These are phyloP conservation scores for Cephus sareptanus DNA, from an alignment of 2,888 invertebrate genomes.

Conservation along the genomic window DNA sequence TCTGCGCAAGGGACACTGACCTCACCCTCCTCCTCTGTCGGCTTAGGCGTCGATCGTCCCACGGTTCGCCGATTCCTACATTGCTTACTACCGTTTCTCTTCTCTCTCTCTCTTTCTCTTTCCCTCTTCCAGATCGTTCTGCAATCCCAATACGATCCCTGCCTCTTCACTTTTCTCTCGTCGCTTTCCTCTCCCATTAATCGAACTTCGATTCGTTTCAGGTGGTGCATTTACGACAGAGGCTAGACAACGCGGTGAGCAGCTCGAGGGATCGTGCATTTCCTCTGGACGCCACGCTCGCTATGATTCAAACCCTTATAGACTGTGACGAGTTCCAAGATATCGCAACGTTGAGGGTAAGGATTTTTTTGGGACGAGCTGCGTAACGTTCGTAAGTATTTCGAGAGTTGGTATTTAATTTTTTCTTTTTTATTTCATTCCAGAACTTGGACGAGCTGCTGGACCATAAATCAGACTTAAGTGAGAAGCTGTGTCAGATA, in stretches of 20 bases:
- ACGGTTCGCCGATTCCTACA: constrained; percentile 6
- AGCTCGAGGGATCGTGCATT: constrained; percentile 87
- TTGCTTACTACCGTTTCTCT: constrained; percentile 29
- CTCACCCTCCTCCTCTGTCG: constrained; percentile 53
- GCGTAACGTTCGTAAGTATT: neutral
- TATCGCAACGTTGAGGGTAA: constrained; percentile 83
- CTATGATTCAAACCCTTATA: constrained; percentile 92
- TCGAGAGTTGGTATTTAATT: neutral
- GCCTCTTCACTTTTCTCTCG: constrained; percentile 5
- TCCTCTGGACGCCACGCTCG: constrained; percentile 84
- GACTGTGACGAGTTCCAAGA: constrained; percentile 98
- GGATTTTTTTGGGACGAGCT: constrained; percentile 5
- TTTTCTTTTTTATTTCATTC: constrained; percentile 7
- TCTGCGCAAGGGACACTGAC: constrained; percentile 64
- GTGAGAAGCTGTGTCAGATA: constrained; percentile 92
- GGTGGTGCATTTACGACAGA: constrained; percentile 87
- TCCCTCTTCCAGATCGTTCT: constrained; percentile 29
- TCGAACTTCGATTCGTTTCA: constrained; percentile 35
- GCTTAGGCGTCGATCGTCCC: constrained; percentile 29
- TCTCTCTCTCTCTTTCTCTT: constrained; percentile 19
- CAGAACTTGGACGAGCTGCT: constrained; percentile 91
- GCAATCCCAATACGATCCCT: neutral
- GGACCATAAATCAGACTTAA: constrained; percentile 91
- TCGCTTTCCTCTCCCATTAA: constrained; percentile 25
- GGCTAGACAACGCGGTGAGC: constrained; percentile 88